Base-by-base conservation (phyloP, 2,888 invertebrate species). In the Lasioglossum lativentre region DNA sequence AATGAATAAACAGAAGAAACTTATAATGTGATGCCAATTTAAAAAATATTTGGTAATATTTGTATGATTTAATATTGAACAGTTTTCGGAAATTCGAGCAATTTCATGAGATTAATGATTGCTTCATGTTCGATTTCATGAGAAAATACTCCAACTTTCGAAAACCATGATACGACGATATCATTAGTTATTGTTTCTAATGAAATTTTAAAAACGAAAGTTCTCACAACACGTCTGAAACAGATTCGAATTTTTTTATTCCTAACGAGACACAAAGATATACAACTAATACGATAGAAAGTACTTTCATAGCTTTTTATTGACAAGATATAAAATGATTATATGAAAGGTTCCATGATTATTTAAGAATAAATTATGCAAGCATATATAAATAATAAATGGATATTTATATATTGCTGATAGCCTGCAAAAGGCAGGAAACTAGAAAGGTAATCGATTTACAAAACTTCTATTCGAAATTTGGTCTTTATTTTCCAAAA, bases 401-500 rank as follows among this genome's bases (percentile, higher is more conserved):
- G 76, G 78, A 81, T 75, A 80, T 82, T 85, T 74, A 86, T 86
- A 83, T 83, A 68, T 85, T 81, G 42, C 72, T 80, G 83, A 83
- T 76, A 52, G 75, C 88, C 86, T 82, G 83, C 73, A 74, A 84
- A 76, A 79, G 77, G 86, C 84, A 89, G 91, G 90, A 92, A 85
- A 91, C 90, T 89, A 92, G 92, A 92, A 89, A 92, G 92, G 91
- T 91, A 89, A 92, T 91, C 90, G 90, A 92, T 91, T 92, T 90
- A 91, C 88, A 92, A 91, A 93, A 70, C 89, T 90, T 92, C 87
- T 89, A 91, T 90, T 87, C 94, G 94, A 94, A 95, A 95, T 94
- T 94, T 94, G 93, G 91, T 94, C 93, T 95, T 94, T 94, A 95
- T 90, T 95, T 56, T 94, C 94, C 94, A 94, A 94, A 94, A 94